A percentile compares a stretch with the other conserved stretches of the same genome.
Conservation (phyloP, 2,888 invertebrate genomes). For the Cryptosula pallasiana region DNA sequence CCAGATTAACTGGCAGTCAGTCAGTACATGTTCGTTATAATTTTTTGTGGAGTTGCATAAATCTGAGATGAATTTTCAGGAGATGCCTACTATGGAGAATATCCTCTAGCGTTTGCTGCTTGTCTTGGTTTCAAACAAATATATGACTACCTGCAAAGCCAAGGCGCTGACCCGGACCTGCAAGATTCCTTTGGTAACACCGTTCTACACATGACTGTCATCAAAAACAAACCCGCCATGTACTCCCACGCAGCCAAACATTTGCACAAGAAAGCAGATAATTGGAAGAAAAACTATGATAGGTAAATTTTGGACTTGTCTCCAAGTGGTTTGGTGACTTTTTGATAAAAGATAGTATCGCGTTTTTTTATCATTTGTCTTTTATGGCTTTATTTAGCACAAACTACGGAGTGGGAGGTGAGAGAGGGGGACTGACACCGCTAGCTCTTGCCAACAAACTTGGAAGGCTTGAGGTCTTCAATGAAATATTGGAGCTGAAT, state of each 20-base stretch:
- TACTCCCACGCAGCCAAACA: conserved; percentile 95
- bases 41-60: no score
- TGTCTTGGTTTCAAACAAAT: conserved; percentile 95
- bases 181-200: conserved; percentile 96
- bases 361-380: background rate
- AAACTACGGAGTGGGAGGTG: background rate
- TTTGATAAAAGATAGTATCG: background rate
- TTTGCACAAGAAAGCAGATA: conserved; percentile 70
- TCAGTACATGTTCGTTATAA: no score
- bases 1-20: no score
- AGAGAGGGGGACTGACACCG: conserved; percentile 79
- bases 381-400: background rate
- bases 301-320: background rate
- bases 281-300: conserved; percentile 76
- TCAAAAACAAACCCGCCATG: conserved; percentile 95
- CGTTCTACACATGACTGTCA: conserved; percentile 98
- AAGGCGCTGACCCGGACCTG: conserved; percentile 89
- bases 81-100: conserved; percentile 93
- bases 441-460: conserved; percentile 92
- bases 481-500: conserved; percentile 88
- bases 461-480: conserved; percentile 90
- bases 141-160: conserved; percentile 86
- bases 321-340: background rate
- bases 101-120: conserved; percentile 93
- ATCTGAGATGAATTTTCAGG: no score